These are phyloP conservation scores for Acrocephalus scirpaceus DNA, from an alignment of 2,797 vertebrate species.

Conservation along the genomic window DNA sequence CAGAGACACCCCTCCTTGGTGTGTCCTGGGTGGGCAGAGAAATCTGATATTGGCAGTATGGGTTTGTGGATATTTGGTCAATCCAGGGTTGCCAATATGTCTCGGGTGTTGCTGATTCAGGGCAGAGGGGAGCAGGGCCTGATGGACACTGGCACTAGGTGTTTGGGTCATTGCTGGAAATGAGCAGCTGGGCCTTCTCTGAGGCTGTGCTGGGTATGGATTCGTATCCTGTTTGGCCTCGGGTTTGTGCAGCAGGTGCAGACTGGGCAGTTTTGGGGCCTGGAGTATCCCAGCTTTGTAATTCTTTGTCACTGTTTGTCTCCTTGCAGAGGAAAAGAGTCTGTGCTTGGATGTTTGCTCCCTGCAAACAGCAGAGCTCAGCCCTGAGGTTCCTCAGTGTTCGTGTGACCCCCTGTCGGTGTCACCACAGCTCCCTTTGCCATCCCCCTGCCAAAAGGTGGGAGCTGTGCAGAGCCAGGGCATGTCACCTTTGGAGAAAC, in stretches of 20 bases:
- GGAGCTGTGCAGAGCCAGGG: fast-evolving
- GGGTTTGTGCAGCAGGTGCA: not conserved
- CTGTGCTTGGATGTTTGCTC: not conserved
- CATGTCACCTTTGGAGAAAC: not conserved
- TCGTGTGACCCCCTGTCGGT: not conserved
- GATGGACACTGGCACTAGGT: not conserved
- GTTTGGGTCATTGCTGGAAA: not conserved
- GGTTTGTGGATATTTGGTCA: not conserved
- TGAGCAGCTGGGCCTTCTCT: not conserved
- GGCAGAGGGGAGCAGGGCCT: not conserved
- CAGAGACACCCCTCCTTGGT: not conserved
- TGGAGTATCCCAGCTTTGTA: not conserved
- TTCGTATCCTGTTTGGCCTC: not conserved
- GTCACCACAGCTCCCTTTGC: not conserved
- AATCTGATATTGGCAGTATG: too few relatives aligned
- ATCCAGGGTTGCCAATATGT: fast-evolving
- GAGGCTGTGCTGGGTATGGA: not conserved
- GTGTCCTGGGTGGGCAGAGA: not conserved
- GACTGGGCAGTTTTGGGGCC: not conserved
- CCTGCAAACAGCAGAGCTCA: not conserved
- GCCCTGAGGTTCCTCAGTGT: not conserved
- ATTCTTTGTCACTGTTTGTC: not conserved
- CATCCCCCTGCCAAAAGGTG: fast-evolving
- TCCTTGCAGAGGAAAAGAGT: not conserved
- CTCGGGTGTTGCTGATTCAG: too few relatives aligned